Conservation (phyloP, 2,113 vertebrate genomes). For the Plecturocebus donacophilus region DNA sequence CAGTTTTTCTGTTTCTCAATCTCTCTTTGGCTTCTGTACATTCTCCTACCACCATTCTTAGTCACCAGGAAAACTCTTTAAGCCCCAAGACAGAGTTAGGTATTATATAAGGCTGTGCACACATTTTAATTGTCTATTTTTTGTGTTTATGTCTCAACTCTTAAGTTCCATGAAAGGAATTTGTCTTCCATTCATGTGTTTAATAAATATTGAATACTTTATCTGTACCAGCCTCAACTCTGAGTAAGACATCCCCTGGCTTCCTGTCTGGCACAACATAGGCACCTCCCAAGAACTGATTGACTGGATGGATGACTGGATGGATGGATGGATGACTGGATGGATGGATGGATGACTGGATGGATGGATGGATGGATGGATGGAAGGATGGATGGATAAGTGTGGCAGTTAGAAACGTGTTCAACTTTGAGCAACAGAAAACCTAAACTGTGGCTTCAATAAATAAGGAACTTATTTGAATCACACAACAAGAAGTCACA, state of each 20-base stretch:
- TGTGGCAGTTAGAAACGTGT: not conserved
- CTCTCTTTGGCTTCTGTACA: not conserved
- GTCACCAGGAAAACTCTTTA: not conserved
- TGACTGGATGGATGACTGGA: not conserved
- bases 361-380: not conserved
- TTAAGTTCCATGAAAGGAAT: not conserved
- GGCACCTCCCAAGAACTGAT: not conserved
- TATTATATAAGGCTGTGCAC: not conserved
- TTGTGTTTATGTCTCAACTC: not conserved
- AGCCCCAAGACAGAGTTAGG: not conserved
- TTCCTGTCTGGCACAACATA: not conserved
- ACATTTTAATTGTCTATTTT: not conserved
- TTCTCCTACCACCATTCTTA: not conserved
- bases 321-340: not conserved
- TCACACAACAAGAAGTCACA: not conserved
- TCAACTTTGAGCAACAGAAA: not conserved
- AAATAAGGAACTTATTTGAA: not conserved
- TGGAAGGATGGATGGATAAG: not conserved
- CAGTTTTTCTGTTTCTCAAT: not conserved
- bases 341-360: too few species aligned
- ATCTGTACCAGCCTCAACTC: not conserved
- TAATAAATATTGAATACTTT: not conserved
- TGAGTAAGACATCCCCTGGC: not conserved
- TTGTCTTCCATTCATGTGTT: not conserved
- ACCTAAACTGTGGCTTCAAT: not conserved